Evolutionary conservation across 2,797 vertebrate species (phyloP).

Genomic region (Danio choprae): DNA sequence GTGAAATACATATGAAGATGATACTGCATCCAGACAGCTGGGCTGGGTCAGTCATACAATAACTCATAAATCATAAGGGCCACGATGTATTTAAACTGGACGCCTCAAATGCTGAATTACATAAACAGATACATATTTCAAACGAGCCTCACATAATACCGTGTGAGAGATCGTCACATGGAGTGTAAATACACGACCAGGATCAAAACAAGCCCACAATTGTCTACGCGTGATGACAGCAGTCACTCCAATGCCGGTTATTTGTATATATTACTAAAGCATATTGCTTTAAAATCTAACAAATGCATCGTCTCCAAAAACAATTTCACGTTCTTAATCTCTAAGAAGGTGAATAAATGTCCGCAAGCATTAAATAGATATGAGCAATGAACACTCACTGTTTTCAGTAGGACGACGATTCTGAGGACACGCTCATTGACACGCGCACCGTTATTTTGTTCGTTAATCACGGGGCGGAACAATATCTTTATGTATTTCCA

Average conservation of each 20-base stretch:
- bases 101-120: neutral
- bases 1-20: constrained; percentile 5
- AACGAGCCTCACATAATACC: neutral
- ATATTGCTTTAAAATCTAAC: neutral
- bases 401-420: constrained; percentile 49
- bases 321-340: too few relatives aligned
- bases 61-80: constrained; percentile 23
- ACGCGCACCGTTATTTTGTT: constrained; percentile 15
- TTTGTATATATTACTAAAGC: neutral
- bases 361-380: neutral
- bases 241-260: constrained; percentile 18
- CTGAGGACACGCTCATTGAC: constrained; percentile 40
- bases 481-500: neutral
- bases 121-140: neutral
- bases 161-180: neutral
- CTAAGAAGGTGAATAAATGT: neutral
- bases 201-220: constrained; percentile 41
- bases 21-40: constrained; percentile 18
- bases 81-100: neutral
- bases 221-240: constrained; percentile 30
- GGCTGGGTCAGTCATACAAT: constrained; percentile 37
- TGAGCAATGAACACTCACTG: constrained; percentile 44
- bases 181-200: constrained; percentile 10
- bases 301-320: neutral
- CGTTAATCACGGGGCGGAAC: neutral